Percentiles rank a stretch among this genome's conserved stretches.
phyloP scores from a whole-genome alignment of 2,888 invertebrate species.

The Xylota segnis region DNA sequence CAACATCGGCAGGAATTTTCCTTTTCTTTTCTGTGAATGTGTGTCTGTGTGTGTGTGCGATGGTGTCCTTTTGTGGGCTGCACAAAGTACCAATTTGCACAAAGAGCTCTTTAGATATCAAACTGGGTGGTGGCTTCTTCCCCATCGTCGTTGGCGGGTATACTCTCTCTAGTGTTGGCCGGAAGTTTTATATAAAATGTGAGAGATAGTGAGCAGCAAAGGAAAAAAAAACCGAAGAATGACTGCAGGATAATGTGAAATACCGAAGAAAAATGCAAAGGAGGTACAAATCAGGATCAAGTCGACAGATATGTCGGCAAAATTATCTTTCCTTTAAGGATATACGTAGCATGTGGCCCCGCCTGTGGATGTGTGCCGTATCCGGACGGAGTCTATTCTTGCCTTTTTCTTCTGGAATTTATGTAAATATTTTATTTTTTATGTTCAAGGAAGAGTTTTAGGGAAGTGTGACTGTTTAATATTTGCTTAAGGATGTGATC shows the following conservation, averaged over 20 bases:
- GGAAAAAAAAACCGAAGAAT: background rate
- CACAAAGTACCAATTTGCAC: conserved; percentile 76
- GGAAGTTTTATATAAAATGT: conserved; percentile 64
- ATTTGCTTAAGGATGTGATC: background rate
- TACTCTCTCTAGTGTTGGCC: conserved; percentile 24
- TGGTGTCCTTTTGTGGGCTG: conserved; percentile 60
- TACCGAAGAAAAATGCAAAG: conserved; percentile 64
- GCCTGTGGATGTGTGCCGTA: background rate
- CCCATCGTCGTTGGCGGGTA: background rate
- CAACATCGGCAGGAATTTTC: conserved; percentile 67
- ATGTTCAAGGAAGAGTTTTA: background rate
- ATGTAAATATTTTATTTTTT: background rate
- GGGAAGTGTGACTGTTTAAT: background rate
- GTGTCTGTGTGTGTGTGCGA: conserved; percentile 7
- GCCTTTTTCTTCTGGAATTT: conserved; percentile 12
- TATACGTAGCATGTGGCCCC: conserved; percentile 34
- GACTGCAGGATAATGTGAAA: conserved; percentile 52
- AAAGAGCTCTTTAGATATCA: conserved; percentile 63
- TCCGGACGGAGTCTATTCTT: background rate
- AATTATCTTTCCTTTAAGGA: conserved; percentile 47
- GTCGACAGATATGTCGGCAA: conserved; percentile 67
- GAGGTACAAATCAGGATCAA: conserved; percentile 75
- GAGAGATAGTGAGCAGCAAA: conserved; percentile 3
- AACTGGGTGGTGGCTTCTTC: background rate
- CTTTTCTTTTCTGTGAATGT: conserved; percentile 20